These are phyloP conservation scores for Dioctria linearis DNA, from an alignment of 2,888 invertebrate species.

Conservation along the genomic window DNA sequence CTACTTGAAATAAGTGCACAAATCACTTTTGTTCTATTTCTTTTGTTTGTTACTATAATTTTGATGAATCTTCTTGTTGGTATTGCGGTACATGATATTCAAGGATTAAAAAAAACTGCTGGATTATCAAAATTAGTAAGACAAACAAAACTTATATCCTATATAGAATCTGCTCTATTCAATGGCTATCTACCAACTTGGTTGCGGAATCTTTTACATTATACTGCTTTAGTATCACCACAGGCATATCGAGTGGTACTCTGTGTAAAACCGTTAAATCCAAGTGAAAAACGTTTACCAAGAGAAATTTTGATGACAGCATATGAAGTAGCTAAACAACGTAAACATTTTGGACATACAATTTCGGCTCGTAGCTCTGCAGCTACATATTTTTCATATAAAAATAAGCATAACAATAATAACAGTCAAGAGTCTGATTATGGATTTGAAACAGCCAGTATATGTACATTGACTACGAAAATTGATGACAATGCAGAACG, in stretches of 20 bases:
- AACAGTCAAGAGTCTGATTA: constrained; percentile 71
- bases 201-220: constrained; percentile 81
- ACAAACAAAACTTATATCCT: constrained; percentile 89
- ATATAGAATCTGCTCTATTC: constrained; percentile 86
- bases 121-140: constrained; percentile 86
- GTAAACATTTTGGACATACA: constrained; percentile 80
- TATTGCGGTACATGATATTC: constrained; percentile 90
- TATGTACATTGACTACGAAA: constrained; percentile 76
- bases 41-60: constrained; percentile 88
- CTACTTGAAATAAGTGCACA: constrained; percentile 86
- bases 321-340: constrained; percentile 84
- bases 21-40: constrained; percentile 84
- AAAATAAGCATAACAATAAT: constrained; percentile 73
- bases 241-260: constrained; percentile 86
- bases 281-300: constrained; percentile 85
- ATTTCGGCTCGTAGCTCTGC: constrained; percentile 78
- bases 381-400: constrained; percentile 77
- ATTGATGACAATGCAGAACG: constrained; percentile 80
- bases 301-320: constrained; percentile 85
- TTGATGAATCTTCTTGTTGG: constrained; percentile 89
- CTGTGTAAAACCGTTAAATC: constrained; percentile 87
- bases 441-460: constrained; percentile 73
- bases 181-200: constrained; percentile 85
- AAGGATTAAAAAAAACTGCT: constrained; percentile 88
- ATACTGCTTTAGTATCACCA: constrained; percentile 85